These are phyloP conservation scores for Altica lythri DNA, from an alignment of 2,888 invertebrate genomes.

Conservation along the genomic window DNA sequence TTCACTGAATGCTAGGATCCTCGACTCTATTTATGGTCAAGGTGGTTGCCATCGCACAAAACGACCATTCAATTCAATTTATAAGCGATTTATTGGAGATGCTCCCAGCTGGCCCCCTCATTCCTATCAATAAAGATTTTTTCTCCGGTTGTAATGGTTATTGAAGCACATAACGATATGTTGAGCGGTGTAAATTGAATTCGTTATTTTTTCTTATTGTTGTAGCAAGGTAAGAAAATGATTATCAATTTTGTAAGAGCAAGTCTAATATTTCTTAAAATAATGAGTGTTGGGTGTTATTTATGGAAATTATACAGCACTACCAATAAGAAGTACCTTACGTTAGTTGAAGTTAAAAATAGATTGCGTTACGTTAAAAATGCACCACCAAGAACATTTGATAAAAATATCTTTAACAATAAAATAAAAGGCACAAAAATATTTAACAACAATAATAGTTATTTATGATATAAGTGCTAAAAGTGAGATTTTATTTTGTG, in stretches of 20 bases:
- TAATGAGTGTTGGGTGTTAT: neutral
- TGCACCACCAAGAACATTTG: too few species aligned
- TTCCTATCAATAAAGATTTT: slow-evolving; percentile 25
- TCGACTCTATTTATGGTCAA: slow-evolving; percentile 40
- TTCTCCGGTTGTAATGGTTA: slow-evolving; percentile 8
- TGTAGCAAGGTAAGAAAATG: neutral
- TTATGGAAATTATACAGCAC: too few species aligned
- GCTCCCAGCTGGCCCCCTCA: slow-evolving; percentile 23
- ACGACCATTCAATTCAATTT: slow-evolving; percentile 39
- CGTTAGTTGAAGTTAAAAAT: too few species aligned
- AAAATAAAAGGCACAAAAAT: too few species aligned
- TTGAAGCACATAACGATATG: slow-evolving; percentile 14
- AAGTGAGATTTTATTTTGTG: too few species aligned
- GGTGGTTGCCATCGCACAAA: slow-evolving; percentile 36
- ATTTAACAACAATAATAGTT: too few species aligned
- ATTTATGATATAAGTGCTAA: too few species aligned
- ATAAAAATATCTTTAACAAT: too few species aligned
- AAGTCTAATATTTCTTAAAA: too few species aligned
- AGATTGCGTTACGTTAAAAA: too few species aligned
- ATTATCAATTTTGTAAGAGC: too few species aligned
- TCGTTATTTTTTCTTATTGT: slow-evolving; percentile 1
- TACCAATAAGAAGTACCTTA: too few species aligned
- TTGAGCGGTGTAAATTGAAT: slow-evolving; percentile 10
- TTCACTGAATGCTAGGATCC: slow-evolving; percentile 35
- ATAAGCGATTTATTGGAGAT: slow-evolving; percentile 27